Base-by-base conservation (phyloP, 37 sponge, comb jelly and placozoan genomes). In the Tethya wilhelma region DNA sequence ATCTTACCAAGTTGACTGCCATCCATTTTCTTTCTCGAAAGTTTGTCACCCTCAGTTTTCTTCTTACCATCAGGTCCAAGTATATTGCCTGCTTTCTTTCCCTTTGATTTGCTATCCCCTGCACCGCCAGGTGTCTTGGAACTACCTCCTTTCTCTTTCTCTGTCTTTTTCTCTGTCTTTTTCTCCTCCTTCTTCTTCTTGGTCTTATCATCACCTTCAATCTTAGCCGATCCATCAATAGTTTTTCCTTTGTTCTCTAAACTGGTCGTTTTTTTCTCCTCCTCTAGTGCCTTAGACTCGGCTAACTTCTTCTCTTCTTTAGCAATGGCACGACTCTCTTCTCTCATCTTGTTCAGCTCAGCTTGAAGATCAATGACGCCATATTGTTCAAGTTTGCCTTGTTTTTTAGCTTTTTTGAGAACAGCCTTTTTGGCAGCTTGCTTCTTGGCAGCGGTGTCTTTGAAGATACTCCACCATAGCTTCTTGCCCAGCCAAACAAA, bases 401-500 rank as follows among this genome's bases (percentile, higher is more conserved):
- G 81, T 26, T 71, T 71, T 6, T 20, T 56, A 41, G 91, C 91
- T 32, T 53, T 67, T 41, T 69, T 40, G 28, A 91, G 40, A 0
- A 91, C 85, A n/a, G 74, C 56, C 42, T 31, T 69, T 76, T 87
- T 60, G 23, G 85, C 85, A 22, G 70, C 73, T 7, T 41, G 53
- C 66, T 83, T 83, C 41, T 86, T 44, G 2, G 17, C 82, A 12
- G 28, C 79, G 22, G 85, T 81, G 58, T 84, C 89, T n/a, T 37
- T 69, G 40, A 85, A 85, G 34, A 81, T 53, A 43, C 77, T 31
- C 86, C 89, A 71, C 38, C 80, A 38, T 14, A 84, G 60, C 64
- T 80, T 84, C 60, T 70, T 84, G 1, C 93, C 93, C 41, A 93
- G 72, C 86, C 69, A 62, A 38, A 93, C 66, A 63, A 78, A 88